Base-by-base conservation (phyloP, 2,888 invertebrate genomes). In the Parnassius orleans region DNA sequence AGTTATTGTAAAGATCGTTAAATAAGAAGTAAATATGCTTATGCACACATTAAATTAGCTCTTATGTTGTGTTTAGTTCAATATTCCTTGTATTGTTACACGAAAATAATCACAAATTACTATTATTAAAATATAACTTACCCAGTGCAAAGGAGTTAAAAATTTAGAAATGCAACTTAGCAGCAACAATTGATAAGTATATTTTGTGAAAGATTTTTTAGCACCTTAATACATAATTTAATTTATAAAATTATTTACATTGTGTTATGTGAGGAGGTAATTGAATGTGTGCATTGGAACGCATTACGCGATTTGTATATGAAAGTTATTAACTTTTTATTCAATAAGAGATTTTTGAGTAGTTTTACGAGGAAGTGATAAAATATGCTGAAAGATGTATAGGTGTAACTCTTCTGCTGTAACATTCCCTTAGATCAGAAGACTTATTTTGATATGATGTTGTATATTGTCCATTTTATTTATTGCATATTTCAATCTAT, bases 1-100 rank as follows among this genome's bases (percentile, higher is more conserved):
- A 87, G 80, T 80, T 79, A 76, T 78, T 84, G 83, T 84, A 84
- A 84, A 83, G 81, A 82, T 80, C 77, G 78, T 75, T 74, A 80
- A 80, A 77, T 80, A 77, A 72, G 77, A 74, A 75, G 74, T 77
- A 72, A 77, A 77, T 11, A 48, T 80, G 79, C 72, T 81, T 60
- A 51, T 62, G 61, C 64, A 61, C 62, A 53, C 63, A 63, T 63
- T 63, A 2, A 57, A 63, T 60, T 53, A 14, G 24, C 56, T 63
- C 53, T 58, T 43, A 53, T 12, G 1, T 3, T n/a, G 9, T 57
- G 41, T 2, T 9, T 24, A 54, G 9, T 48, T n/a, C n/a, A n/a
- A n/a, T n/a, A n/a, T n/a, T n/a, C n/a, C n/a, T n/a, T n/a, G n/a
- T 11, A 54, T 14, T 12, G 5, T 46, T 46, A 43, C 3, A 43